These are phyloP conservation scores for Machimus rusticus DNA, from an alignment of 2,888 invertebrate genomes.

Conservation along the genomic window DNA sequence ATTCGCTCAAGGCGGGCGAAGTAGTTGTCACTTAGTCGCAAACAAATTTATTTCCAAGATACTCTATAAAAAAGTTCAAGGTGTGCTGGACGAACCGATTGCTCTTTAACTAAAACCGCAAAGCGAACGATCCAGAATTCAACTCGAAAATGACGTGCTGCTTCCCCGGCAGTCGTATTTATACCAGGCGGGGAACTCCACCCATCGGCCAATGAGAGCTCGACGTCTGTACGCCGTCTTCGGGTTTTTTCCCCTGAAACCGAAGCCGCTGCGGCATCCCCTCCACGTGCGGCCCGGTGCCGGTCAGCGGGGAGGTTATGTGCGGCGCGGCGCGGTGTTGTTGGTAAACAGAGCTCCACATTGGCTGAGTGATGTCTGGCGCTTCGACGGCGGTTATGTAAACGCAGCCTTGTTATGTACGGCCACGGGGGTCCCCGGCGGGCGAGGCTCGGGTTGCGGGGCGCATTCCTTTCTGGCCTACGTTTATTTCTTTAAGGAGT, in stretches of 20 bases:
- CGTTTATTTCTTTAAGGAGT: not conserved
- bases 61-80: not conserved
- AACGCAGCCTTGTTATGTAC: slow-evolving; percentile 17
- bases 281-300: not conserved
- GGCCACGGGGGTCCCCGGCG: not conserved
- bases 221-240: slow-evolving; percentile 35
- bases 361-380: slow-evolving; percentile 32
- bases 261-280: not conserved
- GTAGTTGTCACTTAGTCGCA: not conserved
- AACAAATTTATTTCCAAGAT: not conserved
- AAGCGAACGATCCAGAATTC: not conserved
- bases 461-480: not conserved
- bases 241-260: slow-evolving; percentile 20
- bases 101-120: not conserved
- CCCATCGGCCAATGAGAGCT: slow-evolving; percentile 52
- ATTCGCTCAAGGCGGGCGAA: not conserved
- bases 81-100: not conserved
- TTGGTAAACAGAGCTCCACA: slow-evolving; percentile 28
- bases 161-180: slow-evolving; percentile 54
- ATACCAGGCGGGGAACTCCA: slow-evolving; percentile 55
- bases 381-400: slow-evolving; percentile 14
- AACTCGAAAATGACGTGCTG: slow-evolving; percentile 25
- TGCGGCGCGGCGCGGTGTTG: not conserved
- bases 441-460: not conserved
- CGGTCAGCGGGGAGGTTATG: not conserved